A percentile compares a stretch with the other conserved stretches of the same genome.
Conservation (phyloP, 2,888 invertebrate species). For the Lasiommata megera region DNA sequence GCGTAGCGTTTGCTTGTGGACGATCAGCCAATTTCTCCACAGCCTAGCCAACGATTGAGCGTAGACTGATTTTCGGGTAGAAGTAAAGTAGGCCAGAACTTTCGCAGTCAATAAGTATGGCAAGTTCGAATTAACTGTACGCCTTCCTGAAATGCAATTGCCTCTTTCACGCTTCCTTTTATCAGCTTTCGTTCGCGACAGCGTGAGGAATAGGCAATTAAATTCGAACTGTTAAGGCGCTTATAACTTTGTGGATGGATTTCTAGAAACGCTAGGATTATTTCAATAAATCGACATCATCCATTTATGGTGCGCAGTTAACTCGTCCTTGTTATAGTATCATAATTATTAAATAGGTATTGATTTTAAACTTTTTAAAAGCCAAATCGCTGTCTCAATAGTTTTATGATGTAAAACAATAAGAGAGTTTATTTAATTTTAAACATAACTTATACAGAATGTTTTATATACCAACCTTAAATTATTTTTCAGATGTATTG, state of each 20-base stretch:
- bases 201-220: no score
- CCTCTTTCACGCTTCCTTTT: no score
- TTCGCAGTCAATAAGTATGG: constrained; percentile 65
- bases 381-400: constrained; percentile 77
- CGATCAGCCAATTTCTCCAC: constrained; percentile 46
- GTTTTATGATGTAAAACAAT: constrained; percentile 67
- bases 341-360: constrained; percentile 57
- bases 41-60: constrained; percentile 64
- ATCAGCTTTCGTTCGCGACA: no score
- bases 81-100: constrained; percentile 70
- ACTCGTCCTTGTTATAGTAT: constrained; percentile 31
- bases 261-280: no score
- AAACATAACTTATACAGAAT: constrained; percentile 77
- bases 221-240: no score
- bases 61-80: constrained; percentile 80
- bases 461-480: constrained; percentile 77
- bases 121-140: no score
- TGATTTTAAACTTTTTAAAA: constrained; percentile 67
- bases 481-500: constrained; percentile 80
- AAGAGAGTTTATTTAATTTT: constrained; percentile 80
- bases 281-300: no score
- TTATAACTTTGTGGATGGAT: no score
- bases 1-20: constrained; percentile 3
- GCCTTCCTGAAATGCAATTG: no score
- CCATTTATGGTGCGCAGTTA: no score